phyloP scores from a whole-genome alignment of 2,888 invertebrate genomes.

The Tetheella fluctuosa region DNA sequence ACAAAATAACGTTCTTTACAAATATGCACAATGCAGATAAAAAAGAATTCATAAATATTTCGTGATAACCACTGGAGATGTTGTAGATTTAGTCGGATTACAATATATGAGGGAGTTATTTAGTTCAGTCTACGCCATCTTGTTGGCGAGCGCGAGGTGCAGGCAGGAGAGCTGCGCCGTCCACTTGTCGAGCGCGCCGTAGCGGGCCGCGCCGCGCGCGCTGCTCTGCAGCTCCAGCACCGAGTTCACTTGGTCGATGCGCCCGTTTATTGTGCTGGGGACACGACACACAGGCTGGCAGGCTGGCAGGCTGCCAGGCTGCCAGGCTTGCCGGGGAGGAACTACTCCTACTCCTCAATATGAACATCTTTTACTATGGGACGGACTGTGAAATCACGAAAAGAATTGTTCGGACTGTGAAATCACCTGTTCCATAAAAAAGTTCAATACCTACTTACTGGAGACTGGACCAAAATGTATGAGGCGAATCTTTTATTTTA shows the following conservation, averaged over 20 bases:
- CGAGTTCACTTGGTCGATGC: slow-evolving; percentile 97
- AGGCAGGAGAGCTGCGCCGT: slow-evolving; percentile 94
- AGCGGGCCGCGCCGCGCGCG: slow-evolving; percentile 92
- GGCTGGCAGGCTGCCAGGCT: too few species aligned
- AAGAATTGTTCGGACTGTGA: too few species aligned
- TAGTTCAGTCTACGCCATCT: slow-evolving; percentile 89
- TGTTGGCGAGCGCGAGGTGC: slow-evolving; percentile 95
- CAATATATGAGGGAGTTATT: background rate
- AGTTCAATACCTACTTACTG: too few species aligned
- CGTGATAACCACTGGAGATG: background rate
- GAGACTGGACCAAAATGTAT: too few species aligned
- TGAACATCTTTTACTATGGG: too few species aligned
- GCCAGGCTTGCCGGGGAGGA: too few species aligned
- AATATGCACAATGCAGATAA: background rate
- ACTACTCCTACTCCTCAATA: too few species aligned
- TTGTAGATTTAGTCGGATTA: background rate
- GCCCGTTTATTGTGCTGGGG: slow-evolving; percentile 91
- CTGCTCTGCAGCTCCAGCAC: slow-evolving; percentile 94
- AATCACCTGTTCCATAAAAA: too few species aligned
- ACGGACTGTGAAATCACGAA: too few species aligned
- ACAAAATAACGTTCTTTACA: slow-evolving; percentile 5
- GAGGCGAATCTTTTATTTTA: too few species aligned
- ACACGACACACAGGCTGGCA: too few species aligned
- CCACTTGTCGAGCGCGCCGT: slow-evolving; percentile 98
- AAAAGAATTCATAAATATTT: slow-evolving; percentile 1